A percentile compares a stretch with the other conserved stretches of the same genome.
Evolutionary conservation across 2,888 invertebrate species (phyloP).

Genomic region (Agapetus fuscipes): DNA sequence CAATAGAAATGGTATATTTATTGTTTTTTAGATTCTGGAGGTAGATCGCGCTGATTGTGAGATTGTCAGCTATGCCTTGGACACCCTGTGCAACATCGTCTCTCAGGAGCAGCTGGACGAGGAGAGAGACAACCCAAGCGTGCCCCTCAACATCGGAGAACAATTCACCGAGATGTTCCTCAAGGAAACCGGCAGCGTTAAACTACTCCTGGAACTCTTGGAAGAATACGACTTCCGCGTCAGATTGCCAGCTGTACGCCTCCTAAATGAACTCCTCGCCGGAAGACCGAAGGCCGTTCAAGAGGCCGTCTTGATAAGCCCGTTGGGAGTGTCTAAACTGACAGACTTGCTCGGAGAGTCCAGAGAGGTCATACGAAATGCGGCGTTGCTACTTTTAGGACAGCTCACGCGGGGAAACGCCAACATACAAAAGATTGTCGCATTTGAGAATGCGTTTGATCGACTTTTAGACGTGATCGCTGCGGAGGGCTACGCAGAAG

Average conservation of each 20-base stretch:
- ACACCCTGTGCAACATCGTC: conserved; percentile 86
- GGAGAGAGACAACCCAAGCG: conserved; percentile 58
- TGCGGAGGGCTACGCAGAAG: conserved; percentile 87
- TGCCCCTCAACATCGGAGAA: conserved; percentile 68
- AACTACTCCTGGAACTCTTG: conserved; percentile 68
- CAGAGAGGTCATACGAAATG: conserved; percentile 91
- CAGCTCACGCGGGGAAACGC: conserved; percentile 89
- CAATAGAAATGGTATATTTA: too few relatives aligned
- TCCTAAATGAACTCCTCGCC: conserved; percentile 78
- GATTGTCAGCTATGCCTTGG: conserved; percentile 83
- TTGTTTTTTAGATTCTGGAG: conserved; percentile 61
- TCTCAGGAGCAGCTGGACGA: conserved; percentile 72
- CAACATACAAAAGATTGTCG: conserved; percentile 97
- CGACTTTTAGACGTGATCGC: conserved; percentile 85
- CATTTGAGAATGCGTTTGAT: conserved; percentile 98
- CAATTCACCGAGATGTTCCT: conserved; percentile 97
- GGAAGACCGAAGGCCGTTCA: conserved; percentile 83
- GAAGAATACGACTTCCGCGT: conserved; percentile 96
- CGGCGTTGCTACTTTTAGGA: conserved; percentile 82
- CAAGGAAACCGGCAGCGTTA: conserved; percentile 78
- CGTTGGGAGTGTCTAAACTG: conserved; percentile 95
- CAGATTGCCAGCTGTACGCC: conserved; percentile 78
- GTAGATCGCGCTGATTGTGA: conserved; percentile 85
- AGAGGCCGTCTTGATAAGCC: conserved; percentile 77
- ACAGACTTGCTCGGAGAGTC: conserved; percentile 94